phyloP scores from a whole-genome alignment of 2,888 invertebrate species.

The Bruchidius siliquastri region DNA sequence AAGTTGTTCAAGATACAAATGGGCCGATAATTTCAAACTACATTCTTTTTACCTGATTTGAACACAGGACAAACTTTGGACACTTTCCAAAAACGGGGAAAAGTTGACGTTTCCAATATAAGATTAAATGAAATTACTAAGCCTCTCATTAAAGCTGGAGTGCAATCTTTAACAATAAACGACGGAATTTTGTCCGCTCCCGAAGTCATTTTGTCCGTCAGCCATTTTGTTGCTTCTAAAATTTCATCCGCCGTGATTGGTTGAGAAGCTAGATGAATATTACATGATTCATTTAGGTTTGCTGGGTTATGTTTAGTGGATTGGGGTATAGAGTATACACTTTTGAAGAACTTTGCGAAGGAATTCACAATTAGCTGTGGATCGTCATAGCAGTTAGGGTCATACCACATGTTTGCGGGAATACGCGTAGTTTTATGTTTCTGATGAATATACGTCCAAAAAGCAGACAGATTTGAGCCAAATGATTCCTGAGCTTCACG shows the following conservation, averaged over 20 bases:
- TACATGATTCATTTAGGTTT: constrained; percentile 2
- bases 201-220: constrained; percentile 11
- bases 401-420: constrained; percentile 8
- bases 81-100: constrained; percentile 5
- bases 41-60: not conserved
- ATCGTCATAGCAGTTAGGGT: not conserved
- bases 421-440: constrained; percentile 10
- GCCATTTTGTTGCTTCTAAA: constrained; percentile 1
- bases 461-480: not conserved
- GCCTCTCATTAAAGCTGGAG: constrained; percentile 1
- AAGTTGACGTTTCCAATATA: constrained; percentile 2
- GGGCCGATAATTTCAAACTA: too few species aligned
- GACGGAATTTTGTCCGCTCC: constrained; percentile 10
- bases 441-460: constrained; percentile 9
- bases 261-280: not conserved
- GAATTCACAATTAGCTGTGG: constrained; percentile 10
- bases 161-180: constrained; percentile 8
- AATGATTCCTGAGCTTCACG: not conserved
- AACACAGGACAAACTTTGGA: constrained; percentile 5
- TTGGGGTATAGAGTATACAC: constrained; percentile 5
- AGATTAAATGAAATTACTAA: constrained; percentile 4
- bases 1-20: too few species aligned
- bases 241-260: constrained; percentile 9
- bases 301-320: constrained; percentile 1
- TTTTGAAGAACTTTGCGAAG: constrained; percentile 9